Conservation (phyloP, 2,888 invertebrate species). For the Dascillus cervinus region DNA sequence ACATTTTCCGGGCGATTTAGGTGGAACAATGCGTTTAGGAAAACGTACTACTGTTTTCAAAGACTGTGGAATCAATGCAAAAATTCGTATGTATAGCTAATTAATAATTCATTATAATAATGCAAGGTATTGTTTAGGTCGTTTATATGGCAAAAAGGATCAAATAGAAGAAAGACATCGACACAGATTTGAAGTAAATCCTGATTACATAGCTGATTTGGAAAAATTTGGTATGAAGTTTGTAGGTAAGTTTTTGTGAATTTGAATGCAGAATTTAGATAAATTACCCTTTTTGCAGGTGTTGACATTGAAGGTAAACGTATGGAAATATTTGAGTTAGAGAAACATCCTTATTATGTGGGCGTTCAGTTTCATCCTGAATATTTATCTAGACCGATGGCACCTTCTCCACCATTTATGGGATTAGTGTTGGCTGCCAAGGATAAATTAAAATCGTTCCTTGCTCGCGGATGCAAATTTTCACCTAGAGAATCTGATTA, state of each 20-base stretch:
- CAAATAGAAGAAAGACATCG: constrained; percentile 90
- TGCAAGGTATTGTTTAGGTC: constrained; percentile 43
- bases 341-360: constrained; percentile 86
- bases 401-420: constrained; percentile 91
- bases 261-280: constrained; percentile 79
- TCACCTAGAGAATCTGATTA: constrained; percentile 65
- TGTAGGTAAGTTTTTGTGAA: constrained; percentile 53
- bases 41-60: constrained; percentile 80
- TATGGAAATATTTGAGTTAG: constrained; percentile 91
- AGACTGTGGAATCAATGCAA: constrained; percentile 43
- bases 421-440: constrained; percentile 88
- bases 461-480: constrained; percentile 65
- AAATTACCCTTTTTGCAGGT: constrained; percentile 38
- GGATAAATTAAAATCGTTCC: constrained; percentile 66
- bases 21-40: constrained; percentile 98
- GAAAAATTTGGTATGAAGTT: constrained; percentile 81
- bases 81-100: constrained; percentile 51
- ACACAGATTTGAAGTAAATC: constrained; percentile 97
- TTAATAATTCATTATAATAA: too few relatives aligned
- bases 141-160: constrained; percentile 70
- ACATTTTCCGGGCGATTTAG: constrained; percentile 85
- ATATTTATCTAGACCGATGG: constrained; percentile 84
- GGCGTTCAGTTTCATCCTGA: constrained; percentile 98
- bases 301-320: constrained; percentile 73
- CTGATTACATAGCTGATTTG: constrained; percentile 67